A percentile compares a stretch with the other conserved stretches of the same genome.
These are phyloP conservation scores for Melanogrammus aeglefinus DNA, from an alignment of 2,797 vertebrate species.

Conservation along the genomic window DNA sequence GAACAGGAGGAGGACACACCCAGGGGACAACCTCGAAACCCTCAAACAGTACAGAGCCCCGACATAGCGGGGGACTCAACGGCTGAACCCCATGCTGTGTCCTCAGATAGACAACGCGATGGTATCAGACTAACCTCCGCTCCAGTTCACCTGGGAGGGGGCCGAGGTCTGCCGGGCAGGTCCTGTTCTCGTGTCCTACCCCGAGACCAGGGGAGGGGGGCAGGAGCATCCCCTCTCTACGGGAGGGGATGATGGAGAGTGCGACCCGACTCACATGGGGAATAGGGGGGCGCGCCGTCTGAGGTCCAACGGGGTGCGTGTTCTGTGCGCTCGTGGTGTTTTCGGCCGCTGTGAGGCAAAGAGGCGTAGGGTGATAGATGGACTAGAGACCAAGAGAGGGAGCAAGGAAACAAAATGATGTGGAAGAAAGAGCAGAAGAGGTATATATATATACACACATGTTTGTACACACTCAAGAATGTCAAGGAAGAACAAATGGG, in stretches of 20 bases:
- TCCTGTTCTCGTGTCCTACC: background rate
- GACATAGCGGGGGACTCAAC: background rate
- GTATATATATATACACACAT: background rate
- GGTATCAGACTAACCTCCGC: background rate
- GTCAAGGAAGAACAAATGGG: background rate
- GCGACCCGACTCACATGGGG: background rate
- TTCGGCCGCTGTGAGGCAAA: background rate
- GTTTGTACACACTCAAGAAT: background rate
- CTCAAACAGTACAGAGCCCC: no score
- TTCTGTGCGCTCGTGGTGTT: background rate
- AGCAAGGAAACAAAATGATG: background rate
- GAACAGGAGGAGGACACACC: background rate
- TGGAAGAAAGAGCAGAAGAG: background rate
- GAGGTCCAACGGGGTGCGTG: background rate
- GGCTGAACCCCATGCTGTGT: background rate
- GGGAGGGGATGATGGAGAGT: background rate
- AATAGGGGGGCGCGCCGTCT: background rate
- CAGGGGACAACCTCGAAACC: background rate
- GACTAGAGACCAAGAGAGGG: background rate
- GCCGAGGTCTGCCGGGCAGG: background rate
- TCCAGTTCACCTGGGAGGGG: background rate
- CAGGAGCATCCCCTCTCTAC: background rate
- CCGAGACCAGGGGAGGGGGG: background rate
- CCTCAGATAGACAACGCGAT: background rate
- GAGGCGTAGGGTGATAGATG: conserved; percentile 1